These are phyloP conservation scores for Telmatochromis bifrenatus DNA, from an alignment of 2,113 vertebrate species.

Conservation along the genomic window DNA sequence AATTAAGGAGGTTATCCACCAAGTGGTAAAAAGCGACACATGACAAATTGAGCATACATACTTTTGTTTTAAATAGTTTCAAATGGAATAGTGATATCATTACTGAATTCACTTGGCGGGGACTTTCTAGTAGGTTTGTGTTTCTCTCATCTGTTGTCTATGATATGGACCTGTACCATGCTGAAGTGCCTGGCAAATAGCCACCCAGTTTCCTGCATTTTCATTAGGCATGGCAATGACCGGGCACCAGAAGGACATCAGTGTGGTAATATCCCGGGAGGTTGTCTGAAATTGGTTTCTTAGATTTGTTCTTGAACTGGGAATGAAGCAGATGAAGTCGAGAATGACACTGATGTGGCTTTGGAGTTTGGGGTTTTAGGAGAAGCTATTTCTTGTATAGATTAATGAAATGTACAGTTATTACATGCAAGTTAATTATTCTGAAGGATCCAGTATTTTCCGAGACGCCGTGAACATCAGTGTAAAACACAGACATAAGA, in stretches of 20 bases:
- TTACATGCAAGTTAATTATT: not conserved
- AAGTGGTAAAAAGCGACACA: slow-evolving; percentile 25
- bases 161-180: not conserved
- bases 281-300: not conserved
- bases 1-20: slow-evolving; percentile 13
- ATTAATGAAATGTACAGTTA: not conserved
- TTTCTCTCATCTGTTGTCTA: slow-evolving; percentile 8
- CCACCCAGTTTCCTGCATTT: not conserved
- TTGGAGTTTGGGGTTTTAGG: not conserved
- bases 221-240: not conserved
- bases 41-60: slow-evolving; percentile 42
- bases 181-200: not conserved
- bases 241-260: not conserved
- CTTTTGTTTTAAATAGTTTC: slow-evolving; percentile 22
- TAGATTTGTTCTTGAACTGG: not conserved
- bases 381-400: not conserved
- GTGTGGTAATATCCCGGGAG: not conserved
- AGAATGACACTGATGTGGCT: not conserved
- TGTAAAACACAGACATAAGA: not conserved
- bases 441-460: not conserved
- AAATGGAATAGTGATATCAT: not conserved
- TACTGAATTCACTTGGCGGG: not conserved
- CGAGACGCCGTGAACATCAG: not conserved
- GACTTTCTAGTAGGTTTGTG: not conserved
- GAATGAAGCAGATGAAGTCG: not conserved